phyloP scores from a whole-genome alignment of 2,888 invertebrate species.

The Eilema sororculum region DNA sequence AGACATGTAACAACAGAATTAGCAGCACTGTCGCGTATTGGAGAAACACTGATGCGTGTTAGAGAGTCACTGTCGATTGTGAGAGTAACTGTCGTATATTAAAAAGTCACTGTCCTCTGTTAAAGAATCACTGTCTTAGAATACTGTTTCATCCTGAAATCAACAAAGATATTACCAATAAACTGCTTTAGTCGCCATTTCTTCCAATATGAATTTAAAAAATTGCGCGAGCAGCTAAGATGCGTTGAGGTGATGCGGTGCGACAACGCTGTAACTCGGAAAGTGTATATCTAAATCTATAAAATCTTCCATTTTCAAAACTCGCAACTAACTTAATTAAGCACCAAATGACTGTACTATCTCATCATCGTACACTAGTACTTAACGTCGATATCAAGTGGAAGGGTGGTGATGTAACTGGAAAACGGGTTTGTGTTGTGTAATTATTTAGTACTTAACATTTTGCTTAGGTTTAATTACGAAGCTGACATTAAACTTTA shows the following conservation, averaged over 20 bases:
- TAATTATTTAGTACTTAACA: conserved; percentile 2
- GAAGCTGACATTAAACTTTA: not conserved
- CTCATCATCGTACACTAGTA: too few species aligned
- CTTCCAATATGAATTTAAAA: too few species aligned
- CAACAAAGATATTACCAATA: not conserved
- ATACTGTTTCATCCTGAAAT: too few species aligned
- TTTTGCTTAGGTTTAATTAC: not conserved
- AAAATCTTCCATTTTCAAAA: not conserved
- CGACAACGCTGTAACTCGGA: too few species aligned
- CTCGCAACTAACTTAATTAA: not conserved
- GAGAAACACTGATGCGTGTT: not conserved
- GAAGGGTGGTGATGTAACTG: not conserved
- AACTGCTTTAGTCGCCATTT: not conserved
- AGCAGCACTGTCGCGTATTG: too few species aligned
- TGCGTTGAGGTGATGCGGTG: too few species aligned
- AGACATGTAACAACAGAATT: too few species aligned
- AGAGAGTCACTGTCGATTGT: too few species aligned
- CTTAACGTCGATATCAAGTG: too few species aligned
- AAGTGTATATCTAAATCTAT: too few species aligned
- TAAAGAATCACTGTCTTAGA: not conserved
- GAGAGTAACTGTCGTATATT: not conserved
- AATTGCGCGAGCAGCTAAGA: too few species aligned
- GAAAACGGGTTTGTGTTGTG: not conserved
- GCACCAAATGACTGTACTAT: not conserved
- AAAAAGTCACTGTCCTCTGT: too few species aligned